Conservation (phyloP, 2,797 vertebrate genomes). For the Poecilia wingei region DNA sequence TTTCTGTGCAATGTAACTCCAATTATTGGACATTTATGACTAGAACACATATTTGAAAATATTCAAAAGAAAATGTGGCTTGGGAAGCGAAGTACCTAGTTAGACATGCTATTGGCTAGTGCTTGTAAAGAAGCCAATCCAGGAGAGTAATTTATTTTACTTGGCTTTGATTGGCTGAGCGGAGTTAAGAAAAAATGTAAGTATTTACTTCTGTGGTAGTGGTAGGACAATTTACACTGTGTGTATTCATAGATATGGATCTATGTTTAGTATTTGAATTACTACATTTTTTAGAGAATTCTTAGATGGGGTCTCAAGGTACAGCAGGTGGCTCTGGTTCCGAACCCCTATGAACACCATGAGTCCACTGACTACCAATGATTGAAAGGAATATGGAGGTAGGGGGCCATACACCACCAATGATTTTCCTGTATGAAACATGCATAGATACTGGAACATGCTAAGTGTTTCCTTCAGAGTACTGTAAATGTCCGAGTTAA, state of each 20-base stretch:
- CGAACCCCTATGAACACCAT: neutral
- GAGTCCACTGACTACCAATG: neutral
- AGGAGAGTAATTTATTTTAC: neutral
- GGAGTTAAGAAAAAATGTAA: neutral
- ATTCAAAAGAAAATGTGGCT: neutral
- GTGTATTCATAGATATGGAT: neutral
- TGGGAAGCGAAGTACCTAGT: neutral
- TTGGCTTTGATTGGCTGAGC: neutral
- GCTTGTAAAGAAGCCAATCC: neutral
- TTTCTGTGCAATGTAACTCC: neutral
- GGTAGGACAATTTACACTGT: neutral
- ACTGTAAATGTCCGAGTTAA: neutral
- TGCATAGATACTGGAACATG: neutral
- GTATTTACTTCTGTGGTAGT: neutral
- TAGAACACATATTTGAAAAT: neutral
- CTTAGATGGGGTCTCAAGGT: neutral
- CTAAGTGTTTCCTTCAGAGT: neutral
- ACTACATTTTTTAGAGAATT: neutral
- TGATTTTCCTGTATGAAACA: neutral
- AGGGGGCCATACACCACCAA: neutral
- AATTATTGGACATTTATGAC: neutral
- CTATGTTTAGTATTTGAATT: neutral
- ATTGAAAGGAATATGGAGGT: neutral
- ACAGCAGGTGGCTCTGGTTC: neutral
- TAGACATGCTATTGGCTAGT: neutral